Evolutionary conservation across 2,888 invertebrate genomes (phyloP).

Genomic region (Gerris lacustris): DNA sequence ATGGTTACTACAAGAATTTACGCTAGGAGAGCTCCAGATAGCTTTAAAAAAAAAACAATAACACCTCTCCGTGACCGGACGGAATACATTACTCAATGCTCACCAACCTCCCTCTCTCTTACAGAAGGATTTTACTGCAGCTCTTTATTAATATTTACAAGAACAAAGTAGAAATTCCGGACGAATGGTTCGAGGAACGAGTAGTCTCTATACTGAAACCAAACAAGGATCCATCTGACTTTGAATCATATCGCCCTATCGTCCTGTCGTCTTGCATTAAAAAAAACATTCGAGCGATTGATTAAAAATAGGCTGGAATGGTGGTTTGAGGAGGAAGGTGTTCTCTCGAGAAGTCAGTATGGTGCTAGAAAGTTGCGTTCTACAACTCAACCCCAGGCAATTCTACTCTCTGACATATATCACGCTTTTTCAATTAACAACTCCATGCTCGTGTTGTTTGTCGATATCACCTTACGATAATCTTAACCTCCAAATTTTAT

Average conservation of each 20-base stretch:
- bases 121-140: background rate
- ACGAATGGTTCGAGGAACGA: background rate
- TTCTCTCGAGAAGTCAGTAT: constrained; percentile 5
- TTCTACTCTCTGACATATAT: constrained; percentile 4
- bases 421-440: background rate
- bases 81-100: background rate
- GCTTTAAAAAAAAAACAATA: background rate
- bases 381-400: constrained; percentile 2
- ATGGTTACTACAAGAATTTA: background rate
- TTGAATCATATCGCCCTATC: constrained; percentile 8
- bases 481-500: background rate
- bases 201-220: constrained; percentile 7
- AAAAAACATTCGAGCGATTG: constrained; percentile 8
- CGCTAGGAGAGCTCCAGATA: background rate
- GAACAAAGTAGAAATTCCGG: background rate
- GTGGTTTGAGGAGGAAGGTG: constrained; percentile 4
- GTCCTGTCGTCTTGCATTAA: background rate
- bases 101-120: background rate
- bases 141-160: background rate
- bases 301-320: constrained; percentile 11
- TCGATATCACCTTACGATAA: too few species aligned
- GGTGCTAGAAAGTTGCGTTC: background rate
- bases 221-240: constrained; percentile 7
- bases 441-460: background rate
- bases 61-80: background rate